phyloP scores from a whole-genome alignment of 2,888 invertebrate genomes.

The Sminthurides aquaticus region DNA sequence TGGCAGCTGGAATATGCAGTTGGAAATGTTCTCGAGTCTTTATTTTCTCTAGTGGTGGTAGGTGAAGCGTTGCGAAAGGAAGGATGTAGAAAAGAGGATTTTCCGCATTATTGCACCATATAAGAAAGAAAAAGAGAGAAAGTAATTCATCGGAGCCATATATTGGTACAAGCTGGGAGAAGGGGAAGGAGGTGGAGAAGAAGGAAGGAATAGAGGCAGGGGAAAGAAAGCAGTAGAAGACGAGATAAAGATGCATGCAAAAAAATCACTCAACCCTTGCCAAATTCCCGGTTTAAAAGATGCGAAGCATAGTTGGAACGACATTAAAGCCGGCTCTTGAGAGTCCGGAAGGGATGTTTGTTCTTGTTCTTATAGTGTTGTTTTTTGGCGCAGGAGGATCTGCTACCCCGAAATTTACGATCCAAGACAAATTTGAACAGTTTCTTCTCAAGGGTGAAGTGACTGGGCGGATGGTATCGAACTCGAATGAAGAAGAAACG shows the following conservation, averaged over 20 bases:
- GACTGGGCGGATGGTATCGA: slow-evolving; percentile 16
- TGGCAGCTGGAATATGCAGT: neutral
- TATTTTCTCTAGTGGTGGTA: neutral
- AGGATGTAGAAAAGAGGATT: too few relatives aligned
- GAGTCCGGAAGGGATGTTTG: too few relatives aligned
- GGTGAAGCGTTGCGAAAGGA: neutral
- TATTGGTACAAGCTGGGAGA: too few relatives aligned
- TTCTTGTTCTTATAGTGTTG: neutral
- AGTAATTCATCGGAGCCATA: too few relatives aligned
- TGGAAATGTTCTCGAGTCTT: neutral
- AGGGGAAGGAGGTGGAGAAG: too few relatives aligned
- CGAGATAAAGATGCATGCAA: neutral
- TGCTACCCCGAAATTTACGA: slow-evolving; percentile 20
- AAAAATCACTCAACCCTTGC: neutral
- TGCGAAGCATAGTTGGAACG: neutral
- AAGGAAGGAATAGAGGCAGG: too few relatives aligned
- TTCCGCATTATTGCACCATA: neutral
- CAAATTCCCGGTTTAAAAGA: neutral
- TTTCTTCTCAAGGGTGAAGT: slow-evolving; percentile 21
- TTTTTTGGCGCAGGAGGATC: slow-evolving; percentile 11
- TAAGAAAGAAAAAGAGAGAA: neutral
- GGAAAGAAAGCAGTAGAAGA: too few relatives aligned
- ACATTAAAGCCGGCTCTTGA: too few relatives aligned
- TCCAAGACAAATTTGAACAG: slow-evolving; percentile 22
- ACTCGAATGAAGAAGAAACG: slow-evolving; percentile 23